Evolutionary conservation across 2,797 vertebrate species (phyloP).

Genomic region (Melanotaenia boesemani): DNA sequence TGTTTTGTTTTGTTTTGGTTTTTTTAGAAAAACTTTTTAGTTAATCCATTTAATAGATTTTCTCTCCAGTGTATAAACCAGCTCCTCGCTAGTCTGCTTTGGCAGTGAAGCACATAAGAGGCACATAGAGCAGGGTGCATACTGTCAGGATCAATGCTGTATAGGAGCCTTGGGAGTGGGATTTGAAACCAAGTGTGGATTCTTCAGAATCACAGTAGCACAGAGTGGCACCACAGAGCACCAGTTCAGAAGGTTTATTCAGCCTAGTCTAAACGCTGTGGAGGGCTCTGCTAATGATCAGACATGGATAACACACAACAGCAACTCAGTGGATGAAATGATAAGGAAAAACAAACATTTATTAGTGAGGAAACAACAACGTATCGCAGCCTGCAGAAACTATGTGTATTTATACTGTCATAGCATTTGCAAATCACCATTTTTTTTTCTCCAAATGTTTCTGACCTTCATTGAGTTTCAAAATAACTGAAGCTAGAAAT

Average conservation of each 20-base stretch:
- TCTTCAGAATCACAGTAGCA: conserved; percentile 41
- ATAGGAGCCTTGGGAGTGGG: conserved; percentile 52
- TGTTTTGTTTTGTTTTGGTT: no score
- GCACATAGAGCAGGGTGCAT: conserved; percentile 53
- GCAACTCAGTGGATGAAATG: conserved; percentile 26
- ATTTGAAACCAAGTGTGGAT: conserved; percentile 49
- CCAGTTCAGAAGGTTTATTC: conserved; percentile 45
- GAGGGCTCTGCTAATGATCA: conserved; percentile 12
- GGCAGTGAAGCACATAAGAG: conserved; percentile 49
- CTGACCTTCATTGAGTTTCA: conserved; percentile 45
- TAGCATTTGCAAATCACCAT: conserved; percentile 32
- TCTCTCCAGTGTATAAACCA: conserved; percentile 29
- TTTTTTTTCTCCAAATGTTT: conserved; percentile 21
- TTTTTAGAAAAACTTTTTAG: conserved; percentile 17
- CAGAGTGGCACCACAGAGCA: conserved; percentile 44
- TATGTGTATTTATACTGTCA: conserved; percentile 13
- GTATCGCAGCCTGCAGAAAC: conserved; percentile 23
- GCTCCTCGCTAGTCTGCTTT: conserved; percentile 35
- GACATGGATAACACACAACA: conserved; percentile 23
- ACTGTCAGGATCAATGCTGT: conserved; percentile 57
- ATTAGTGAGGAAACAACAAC: conserved; percentile 27
- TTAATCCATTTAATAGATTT: conserved; percentile 45
- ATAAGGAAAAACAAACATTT: conserved; percentile 20
- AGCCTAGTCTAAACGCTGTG: conserved; percentile 23
- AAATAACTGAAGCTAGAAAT: conserved; percentile 51